Percentiles rank a stretch among this genome's conserved stretches.
These are phyloP conservation scores for Ectropis grisescens DNA, from an alignment of 1,140 invertebrate species.

Conservation along the genomic window DNA sequence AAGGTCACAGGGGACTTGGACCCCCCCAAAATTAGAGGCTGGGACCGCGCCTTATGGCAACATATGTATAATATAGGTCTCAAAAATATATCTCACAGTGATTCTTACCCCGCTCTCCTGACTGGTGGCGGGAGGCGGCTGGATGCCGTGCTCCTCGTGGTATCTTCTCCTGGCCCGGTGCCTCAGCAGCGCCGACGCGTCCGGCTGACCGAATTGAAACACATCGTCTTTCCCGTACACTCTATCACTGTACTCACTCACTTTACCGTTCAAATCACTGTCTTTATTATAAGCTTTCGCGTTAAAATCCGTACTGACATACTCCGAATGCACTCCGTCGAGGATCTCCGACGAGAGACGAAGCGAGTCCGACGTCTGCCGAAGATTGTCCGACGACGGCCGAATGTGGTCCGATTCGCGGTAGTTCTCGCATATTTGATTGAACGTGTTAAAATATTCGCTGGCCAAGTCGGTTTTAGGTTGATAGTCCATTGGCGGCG, in stretches of 20 bases:
- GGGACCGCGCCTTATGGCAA: too few species aligned
- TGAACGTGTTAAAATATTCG: conserved; percentile 61
- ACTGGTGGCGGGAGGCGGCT: conserved; percentile 39
- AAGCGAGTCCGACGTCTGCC: conserved; percentile 44
- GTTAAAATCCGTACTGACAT: conserved; percentile 44
- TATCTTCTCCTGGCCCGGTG: conserved; percentile 44
- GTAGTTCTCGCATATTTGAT: conserved; percentile 57
- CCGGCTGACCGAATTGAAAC: conserved; percentile 56
- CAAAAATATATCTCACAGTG: too few species aligned
- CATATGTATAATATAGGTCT: too few species aligned
- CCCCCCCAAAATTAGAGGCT: too few species aligned
- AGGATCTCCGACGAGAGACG: conserved; percentile 47
- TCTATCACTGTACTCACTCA: conserved; percentile 23
- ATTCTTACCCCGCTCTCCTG: conserved; percentile 60
- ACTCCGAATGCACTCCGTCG: conserved; percentile 39
- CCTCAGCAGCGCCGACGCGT: conserved; percentile 46
- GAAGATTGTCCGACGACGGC: conserved; percentile 35
- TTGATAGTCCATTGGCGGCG: conserved; percentile 42
- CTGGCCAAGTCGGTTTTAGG: conserved; percentile 39
- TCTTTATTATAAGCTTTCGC: conserved; percentile 2
- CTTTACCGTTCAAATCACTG: not conserved
- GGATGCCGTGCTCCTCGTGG: conserved; percentile 49
- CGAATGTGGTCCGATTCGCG: too few species aligned
- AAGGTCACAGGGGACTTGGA: too few species aligned
- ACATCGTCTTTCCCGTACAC: conserved; percentile 43